phyloP scores from a whole-genome alignment of 1,140 invertebrate species.

The Palaemon carinicauda region DNA sequence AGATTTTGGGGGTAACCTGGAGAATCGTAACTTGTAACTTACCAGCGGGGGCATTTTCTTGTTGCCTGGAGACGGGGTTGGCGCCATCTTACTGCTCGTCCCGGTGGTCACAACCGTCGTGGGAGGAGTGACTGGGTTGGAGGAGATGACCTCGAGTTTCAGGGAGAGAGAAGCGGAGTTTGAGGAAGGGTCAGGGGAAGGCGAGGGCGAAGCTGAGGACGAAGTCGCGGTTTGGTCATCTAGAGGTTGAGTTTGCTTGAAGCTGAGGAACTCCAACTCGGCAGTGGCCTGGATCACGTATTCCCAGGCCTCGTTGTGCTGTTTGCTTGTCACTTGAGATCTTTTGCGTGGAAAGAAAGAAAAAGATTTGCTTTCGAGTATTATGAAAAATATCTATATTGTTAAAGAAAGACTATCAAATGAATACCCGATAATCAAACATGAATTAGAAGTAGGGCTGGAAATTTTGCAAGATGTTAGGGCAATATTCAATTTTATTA shows the following conservation, averaged over 20 bases:
- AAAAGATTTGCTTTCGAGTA: too few relatives aligned
- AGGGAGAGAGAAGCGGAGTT: neutral
- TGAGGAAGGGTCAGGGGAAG: neutral
- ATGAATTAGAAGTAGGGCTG: too few relatives aligned
- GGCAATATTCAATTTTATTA: too few relatives aligned
- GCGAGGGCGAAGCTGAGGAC: neutral
- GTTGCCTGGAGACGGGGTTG: neutral
- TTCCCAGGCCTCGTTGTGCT: conserved; percentile 27
- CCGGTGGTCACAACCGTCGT: neutral
- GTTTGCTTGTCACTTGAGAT: conserved; percentile 35
- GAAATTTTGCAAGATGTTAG: too few relatives aligned
- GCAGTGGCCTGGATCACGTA: conserved; percentile 21
- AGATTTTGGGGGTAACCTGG: too few relatives aligned
- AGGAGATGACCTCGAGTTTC: neutral
- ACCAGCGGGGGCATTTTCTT: conserved; percentile 4
- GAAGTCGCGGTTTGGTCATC: neutral
- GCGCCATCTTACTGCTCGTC: neutral
- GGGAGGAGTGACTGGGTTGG: neutral
- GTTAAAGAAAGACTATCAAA: too few relatives aligned
- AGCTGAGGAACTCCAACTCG: neutral
- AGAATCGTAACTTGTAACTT: neutral
- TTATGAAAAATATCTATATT: too few relatives aligned
- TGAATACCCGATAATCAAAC: too few relatives aligned
- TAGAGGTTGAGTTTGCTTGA: too few relatives aligned
- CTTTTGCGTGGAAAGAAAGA: neutral